Base-by-base conservation (phyloP, 2,888 invertebrate genomes). In the Tenthredo amoena region DNA sequence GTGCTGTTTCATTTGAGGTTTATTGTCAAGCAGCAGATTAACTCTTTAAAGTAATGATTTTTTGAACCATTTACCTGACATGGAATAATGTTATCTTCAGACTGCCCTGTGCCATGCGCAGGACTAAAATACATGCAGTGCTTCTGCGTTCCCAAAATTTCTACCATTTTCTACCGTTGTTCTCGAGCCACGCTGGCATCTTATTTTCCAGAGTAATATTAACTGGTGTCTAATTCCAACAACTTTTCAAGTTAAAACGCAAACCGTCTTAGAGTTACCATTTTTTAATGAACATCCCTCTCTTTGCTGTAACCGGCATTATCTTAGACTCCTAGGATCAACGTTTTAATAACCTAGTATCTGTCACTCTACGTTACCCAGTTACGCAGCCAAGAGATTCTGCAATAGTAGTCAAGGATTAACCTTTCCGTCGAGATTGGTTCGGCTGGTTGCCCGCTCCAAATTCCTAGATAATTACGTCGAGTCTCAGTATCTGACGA, bases 301-400 rank as follows among this genome's bases (percentile, higher is more conserved):
- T 15, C 34, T 26, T 1, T 26, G 55, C 55, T 47, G 50, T 31
- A 31, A 31, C 77, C 34, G 26, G 31, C 77, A 31, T 77, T 77
- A 55, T 77, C 34, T 34, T 77, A 18, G 15, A 18, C 31, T 55
- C 34, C 77, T 31, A 50, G 50, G 34, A 77, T 55, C 50, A 77
- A 55, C 77, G 77, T 77, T 77, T 50, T 77, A 55, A 77, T 77
- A 77, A 77, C 55, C 34, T 40, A 55, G 77, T 47, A 26, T 77
- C 26, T 77, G 77, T 55, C 77, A 77, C 77, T 77, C 77, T 31
- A 55, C 77, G 50, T 77, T 55, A 74, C 47, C 31, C 50, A 77
- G 47, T 31, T 77, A 55, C 55, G 50, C 15, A 77, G 47, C 9
- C 18, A 50, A 26, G 77, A 74, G 40, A 21, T 74, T 43, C n/a